These are phyloP conservation scores for Bicyclus anynana DNA, from an alignment of 1,140 invertebrate genomes.

Conservation along the genomic window DNA sequence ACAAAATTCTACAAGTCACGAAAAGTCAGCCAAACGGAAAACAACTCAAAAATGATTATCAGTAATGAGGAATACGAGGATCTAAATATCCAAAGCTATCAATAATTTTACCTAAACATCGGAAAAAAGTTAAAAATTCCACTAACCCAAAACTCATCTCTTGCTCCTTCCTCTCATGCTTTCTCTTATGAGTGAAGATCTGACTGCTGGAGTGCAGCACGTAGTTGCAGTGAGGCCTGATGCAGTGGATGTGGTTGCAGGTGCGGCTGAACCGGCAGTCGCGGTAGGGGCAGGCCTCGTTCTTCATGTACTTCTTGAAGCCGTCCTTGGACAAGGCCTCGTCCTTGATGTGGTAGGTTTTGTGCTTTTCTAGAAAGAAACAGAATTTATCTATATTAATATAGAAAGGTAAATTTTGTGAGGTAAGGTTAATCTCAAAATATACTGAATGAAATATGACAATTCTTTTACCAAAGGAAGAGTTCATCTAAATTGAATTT, in stretches of 20 bases:
- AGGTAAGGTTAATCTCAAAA: too few relatives aligned
- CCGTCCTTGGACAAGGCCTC: constrained; percentile 96
- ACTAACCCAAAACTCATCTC: constrained; percentile 79
- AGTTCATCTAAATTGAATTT: too few relatives aligned
- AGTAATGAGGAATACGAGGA: too few relatives aligned
- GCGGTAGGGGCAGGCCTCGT: constrained; percentile 94
- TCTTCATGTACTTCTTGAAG: constrained; percentile 99
- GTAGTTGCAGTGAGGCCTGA: constrained; percentile 95
- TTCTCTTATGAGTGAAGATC: constrained; percentile 98
- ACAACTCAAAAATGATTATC: too few relatives aligned
- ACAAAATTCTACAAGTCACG: too few relatives aligned
- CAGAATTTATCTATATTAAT: too few relatives aligned
- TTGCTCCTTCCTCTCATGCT: constrained; percentile 95
- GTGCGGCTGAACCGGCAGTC: constrained; percentile 95
- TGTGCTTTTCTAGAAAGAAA: constrained; percentile 95
- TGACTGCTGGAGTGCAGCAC: constrained; percentile 97
- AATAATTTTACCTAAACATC: too few relatives aligned
- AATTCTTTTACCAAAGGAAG: too few relatives aligned
- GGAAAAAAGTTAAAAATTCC: not conserved
- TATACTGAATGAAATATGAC: too few relatives aligned
- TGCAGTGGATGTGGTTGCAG: constrained; percentile 99
- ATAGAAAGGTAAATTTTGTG: too few relatives aligned
- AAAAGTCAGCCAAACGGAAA: too few relatives aligned
- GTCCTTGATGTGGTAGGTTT: constrained; percentile 98
- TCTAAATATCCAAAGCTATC: too few relatives aligned